Percentiles rank a stretch among this genome's conserved stretches.
phyloP scores from a whole-genome alignment of 2,888 invertebrate species.

The Candidula unifasciata region DNA sequence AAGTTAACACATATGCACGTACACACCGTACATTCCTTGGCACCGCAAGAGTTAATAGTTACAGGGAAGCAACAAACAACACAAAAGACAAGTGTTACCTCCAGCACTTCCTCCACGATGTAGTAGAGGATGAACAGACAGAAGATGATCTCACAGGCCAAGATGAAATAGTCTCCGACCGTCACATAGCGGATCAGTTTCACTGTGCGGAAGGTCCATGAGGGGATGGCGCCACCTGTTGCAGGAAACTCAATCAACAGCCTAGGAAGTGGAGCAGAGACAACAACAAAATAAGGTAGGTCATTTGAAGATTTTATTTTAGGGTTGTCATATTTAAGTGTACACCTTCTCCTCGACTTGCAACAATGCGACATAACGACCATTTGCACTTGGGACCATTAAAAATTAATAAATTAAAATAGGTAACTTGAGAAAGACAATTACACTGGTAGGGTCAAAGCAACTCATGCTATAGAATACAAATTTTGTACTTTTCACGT shows the following conservation, averaged over 20 bases:
- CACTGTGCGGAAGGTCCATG: slow-evolving; percentile 81
- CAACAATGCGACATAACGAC: no score
- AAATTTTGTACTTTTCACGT: no score
- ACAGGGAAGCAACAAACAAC: background rate
- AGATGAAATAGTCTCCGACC: slow-evolving; percentile 80
- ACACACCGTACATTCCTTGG: no score
- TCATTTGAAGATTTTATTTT: no score
- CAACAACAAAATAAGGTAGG: no score
- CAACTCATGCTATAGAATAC: no score
- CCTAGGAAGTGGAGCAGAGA: slow-evolving; percentile 78
- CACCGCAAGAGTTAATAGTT: background rate
- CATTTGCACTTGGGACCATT: no score
- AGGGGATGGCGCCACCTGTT: slow-evolving; percentile 84
- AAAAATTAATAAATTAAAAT: no score
- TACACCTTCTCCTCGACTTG: no score
- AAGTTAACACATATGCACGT: background rate
- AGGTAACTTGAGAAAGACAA: no score
- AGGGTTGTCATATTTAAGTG: no score
- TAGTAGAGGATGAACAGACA: slow-evolving; percentile 82
- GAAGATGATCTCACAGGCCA: slow-evolving; percentile 81
- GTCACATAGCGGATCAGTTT: slow-evolving; percentile 82
- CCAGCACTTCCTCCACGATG: slow-evolving; percentile 80
- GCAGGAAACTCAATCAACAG: slow-evolving; percentile 85
- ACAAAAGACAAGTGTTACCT: slow-evolving; percentile 65
- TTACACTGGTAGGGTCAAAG: no score